Conservation (phyloP, 2,797 vertebrate species). For the Sebastes ruberrimus region DNA sequence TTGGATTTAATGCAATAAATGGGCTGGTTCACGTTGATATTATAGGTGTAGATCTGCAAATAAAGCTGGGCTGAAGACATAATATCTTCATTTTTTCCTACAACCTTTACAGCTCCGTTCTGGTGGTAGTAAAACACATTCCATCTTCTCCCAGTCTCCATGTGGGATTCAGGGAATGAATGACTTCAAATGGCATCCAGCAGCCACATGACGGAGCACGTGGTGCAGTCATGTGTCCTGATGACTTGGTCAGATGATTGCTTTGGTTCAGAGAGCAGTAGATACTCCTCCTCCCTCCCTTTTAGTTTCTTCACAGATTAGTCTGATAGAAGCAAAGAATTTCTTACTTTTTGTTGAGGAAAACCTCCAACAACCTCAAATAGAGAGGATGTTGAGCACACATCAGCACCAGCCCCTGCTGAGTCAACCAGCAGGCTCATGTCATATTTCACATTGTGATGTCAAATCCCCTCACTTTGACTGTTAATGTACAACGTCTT, state of each 20-base stretch:
- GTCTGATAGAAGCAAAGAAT: neutral
- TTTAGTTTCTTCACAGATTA: neutral
- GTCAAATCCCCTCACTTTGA: constrained; percentile 11
- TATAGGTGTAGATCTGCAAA: neutral
- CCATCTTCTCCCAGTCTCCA: constrained; percentile 59
- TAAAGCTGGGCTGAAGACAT: neutral
- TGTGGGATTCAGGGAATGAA: neutral
- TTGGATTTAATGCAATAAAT: neutral
- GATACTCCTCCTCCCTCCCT: neutral
- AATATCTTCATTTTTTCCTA: neutral
- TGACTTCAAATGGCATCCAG: constrained; percentile 17
- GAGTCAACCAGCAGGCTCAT: constrained; percentile 21
- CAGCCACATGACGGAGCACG: constrained; percentile 52
- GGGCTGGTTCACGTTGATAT: neutral
- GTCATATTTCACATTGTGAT: constrained; percentile 53
- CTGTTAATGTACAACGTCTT: neutral
- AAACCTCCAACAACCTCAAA: no score
- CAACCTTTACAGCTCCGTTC: neutral
- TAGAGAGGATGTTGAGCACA: neutral
- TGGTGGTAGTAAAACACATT: neutral
- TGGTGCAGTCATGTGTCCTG: constrained; percentile 55
- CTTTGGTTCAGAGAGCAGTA: neutral
- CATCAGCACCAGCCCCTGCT: neutral
- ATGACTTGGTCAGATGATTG: constrained; percentile 58
- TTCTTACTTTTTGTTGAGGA: neutral